Evolutionary conservation across 2,888 invertebrate species (phyloP).

Genomic region (Cheilosia grossa): DNA sequence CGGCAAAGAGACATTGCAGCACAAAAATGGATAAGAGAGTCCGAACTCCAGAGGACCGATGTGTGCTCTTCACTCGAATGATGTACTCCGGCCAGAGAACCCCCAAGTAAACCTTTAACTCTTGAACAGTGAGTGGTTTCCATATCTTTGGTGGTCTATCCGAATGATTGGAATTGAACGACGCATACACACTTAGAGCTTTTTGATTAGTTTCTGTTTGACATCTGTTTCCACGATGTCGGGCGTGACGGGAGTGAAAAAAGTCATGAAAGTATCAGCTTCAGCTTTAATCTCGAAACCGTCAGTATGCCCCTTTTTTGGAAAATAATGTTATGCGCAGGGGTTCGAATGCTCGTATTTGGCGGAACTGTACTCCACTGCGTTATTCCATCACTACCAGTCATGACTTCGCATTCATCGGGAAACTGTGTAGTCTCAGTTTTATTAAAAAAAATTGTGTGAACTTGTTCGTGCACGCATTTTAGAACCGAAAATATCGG

Average conservation of each 20-base stretch:
- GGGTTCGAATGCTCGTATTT: conserved; percentile 10
- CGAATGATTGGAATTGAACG: conserved; percentile 8
- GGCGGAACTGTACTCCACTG: conserved; percentile 18
- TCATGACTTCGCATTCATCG: no score
- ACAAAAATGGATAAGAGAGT: no score
- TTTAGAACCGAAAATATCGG: no score
- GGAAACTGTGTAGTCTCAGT: no score
- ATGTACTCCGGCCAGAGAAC: not conserved
- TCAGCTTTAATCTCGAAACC: not conserved
- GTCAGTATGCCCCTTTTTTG: not conserved
- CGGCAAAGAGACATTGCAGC: no score
- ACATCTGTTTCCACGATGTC: not conserved
- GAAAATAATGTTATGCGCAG: not conserved
- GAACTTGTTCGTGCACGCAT: no score
- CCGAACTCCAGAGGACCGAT: no score
- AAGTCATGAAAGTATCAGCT: not conserved
- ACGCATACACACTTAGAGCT: not conserved
- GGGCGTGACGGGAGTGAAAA: not conserved
- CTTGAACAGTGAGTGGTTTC: conserved; percentile 12
- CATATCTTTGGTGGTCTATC: conserved; percentile 13
- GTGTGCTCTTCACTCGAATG: no score
- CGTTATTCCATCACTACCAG: not conserved
- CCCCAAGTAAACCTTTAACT: conserved; percentile 11
- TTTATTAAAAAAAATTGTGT: no score
- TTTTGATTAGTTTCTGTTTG: not conserved